These are phyloP conservation scores for Amazona finschi DNA, from an alignment of 2,797 vertebrate genomes.

Conservation along the genomic window DNA sequence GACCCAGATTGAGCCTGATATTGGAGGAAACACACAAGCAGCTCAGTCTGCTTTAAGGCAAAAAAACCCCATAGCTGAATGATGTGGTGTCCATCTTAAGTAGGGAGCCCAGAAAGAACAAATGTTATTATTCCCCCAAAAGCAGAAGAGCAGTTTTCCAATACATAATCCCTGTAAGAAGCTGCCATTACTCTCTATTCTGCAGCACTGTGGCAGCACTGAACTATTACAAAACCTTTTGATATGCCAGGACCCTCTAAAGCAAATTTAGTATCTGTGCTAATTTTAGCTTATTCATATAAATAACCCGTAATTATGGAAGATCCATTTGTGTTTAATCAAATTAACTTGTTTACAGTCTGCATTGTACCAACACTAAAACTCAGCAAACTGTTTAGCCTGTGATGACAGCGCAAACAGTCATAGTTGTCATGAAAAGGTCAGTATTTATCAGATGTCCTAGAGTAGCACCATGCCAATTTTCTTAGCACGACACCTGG, in stretches of 20 bases:
- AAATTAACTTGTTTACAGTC: neutral
- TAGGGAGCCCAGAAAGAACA: neutral
- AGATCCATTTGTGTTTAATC: neutral
- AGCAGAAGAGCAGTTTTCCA: neutral
- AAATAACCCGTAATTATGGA: neutral
- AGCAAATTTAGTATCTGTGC: neutral
- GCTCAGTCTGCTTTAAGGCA: neutral
- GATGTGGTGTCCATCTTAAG: neutral
- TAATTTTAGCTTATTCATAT: neutral
- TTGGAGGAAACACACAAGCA: neutral
- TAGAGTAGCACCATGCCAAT: neutral
- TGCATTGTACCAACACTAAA: neutral
- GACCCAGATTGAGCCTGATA: neutral
- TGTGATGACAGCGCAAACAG: neutral
- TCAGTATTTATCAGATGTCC: neutral
- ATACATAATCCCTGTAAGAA: neutral
- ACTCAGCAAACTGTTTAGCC: neutral
- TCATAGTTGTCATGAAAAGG: neutral
- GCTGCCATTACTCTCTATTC: neutral
- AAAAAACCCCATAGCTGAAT: fast-evolving
- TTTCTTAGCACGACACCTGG: neutral
- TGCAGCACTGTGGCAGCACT: neutral
- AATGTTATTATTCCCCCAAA: neutral
- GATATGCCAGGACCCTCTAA: neutral
- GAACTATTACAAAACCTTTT: neutral